Evolutionary conservation across 2,888 invertebrate species (phyloP), one percentile per base, ranked within the genome.

Genomic region (Nephrotoma flavescens): DNA sequence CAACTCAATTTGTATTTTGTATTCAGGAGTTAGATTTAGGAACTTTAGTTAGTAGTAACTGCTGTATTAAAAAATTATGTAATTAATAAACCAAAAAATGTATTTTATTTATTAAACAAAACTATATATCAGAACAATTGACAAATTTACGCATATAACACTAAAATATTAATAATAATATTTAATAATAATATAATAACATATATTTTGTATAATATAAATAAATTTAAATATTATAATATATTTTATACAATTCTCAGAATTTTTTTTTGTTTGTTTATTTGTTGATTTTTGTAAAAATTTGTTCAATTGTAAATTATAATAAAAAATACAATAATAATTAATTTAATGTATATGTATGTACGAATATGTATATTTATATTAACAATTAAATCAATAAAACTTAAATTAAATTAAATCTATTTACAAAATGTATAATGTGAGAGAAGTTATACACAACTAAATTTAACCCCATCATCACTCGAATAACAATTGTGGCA

Each of bases 401-500:
- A 71, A 71, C 71, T 71, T 71, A 71, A 57, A 19, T 19, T 71
- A 71, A 2, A 44, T 44, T 71, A 71, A 71, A 71, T 71, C 31
- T 71, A 71, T 71, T 19, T 71, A 84, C 42, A 84, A 84, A 42
- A 42, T 83, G 6, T 83, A 83, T 83, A 41, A 1, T 44, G 15
- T 45, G 31, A 71, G 42, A 88, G 88, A 86, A 87, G 89, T 92
- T 93, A 96, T 88, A 96, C 96, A 91, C 96, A 95, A 92, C 96
- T 96, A 93, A 96, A 96, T 92, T 96, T 96, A 89, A 96, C 93
- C 89, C 98, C 98, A 93, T 98, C 97, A 92, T 98, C 98, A 91
- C 97, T 97, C 90, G 97, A 97, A 94, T 98, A 98, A 93, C 99
- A 99, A 93, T 97, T 97, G 92, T 97, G 97, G 93, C 99, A 99